Evolutionary conservation across 2,888 invertebrate species (phyloP).

Genomic region (Cantharis lateralis): DNA sequence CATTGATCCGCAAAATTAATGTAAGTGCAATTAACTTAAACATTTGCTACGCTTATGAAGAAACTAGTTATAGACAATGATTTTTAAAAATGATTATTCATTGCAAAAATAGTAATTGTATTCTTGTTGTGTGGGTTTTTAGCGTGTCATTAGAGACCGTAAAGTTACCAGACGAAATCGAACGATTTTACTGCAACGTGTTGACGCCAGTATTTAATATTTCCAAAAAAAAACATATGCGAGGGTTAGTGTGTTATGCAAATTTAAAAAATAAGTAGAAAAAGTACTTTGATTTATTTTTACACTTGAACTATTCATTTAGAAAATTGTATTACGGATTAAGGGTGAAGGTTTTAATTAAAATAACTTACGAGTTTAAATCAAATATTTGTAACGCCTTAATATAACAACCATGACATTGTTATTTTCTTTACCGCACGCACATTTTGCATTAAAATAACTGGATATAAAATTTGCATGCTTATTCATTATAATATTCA

Average conservation of each 20-base stretch:
- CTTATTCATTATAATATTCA: not conserved
- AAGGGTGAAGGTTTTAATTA: not conserved
- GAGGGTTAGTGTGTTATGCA: not conserved
- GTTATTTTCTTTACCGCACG: not conserved
- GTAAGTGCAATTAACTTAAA: not conserved
- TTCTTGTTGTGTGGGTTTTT: slow-evolving; percentile 8
- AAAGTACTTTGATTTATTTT: not conserved
- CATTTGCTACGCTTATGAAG: not conserved
- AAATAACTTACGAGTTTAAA: not conserved
- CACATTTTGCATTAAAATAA: not conserved
- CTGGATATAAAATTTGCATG: not conserved
- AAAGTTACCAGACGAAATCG: slow-evolving; percentile 15
- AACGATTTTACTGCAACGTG: slow-evolving; percentile 4
- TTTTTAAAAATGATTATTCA: not conserved
- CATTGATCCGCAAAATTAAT: not conserved
- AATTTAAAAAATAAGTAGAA: not conserved
- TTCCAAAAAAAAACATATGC: not conserved
- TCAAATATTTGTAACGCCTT: not conserved
- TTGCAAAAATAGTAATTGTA: not conserved
- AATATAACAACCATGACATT: not conserved
- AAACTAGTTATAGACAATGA: not conserved
- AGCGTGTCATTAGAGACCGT: slow-evolving; percentile 2
- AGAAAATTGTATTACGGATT: not conserved
- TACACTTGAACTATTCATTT: not conserved
- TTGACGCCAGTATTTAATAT: not conserved